Evolutionary conservation across 2,888 invertebrate genomes (phyloP).

Genomic region (Stenolophus ochropezus): DNA sequence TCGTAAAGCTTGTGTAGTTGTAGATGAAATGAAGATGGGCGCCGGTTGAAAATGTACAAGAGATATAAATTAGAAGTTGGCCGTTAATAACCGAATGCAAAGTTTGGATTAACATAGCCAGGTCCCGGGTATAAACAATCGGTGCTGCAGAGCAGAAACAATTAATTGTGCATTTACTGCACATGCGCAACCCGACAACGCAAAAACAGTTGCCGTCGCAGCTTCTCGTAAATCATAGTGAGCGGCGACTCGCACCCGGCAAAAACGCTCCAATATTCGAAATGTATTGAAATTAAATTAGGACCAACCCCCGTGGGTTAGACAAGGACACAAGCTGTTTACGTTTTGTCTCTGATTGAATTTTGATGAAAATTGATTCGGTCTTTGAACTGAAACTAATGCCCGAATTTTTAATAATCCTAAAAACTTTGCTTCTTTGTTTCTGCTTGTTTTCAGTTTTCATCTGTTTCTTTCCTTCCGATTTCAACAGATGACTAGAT

Average conservation of each 20-base stretch:
- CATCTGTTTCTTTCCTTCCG: constrained; percentile 17
- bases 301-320: constrained; percentile 16
- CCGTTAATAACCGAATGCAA: background rate
- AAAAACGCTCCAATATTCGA: constrained; percentile 58
- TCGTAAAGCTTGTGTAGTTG: too few relatives aligned
- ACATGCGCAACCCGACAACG: constrained; percentile 6
- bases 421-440: constrained; percentile 39
- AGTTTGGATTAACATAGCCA: constrained; percentile 25
- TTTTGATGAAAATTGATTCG: constrained; percentile 59
- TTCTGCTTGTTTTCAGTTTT: constrained; percentile 36
- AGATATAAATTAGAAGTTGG: too few relatives aligned
- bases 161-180: constrained; percentile 36
- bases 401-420: constrained; percentile 50
- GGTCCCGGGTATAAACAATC: constrained; percentile 6
- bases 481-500: too few relatives aligned
- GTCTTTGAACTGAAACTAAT: constrained; percentile 49
- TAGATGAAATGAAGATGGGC: too few relatives aligned
- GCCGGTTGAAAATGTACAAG: too few relatives aligned
- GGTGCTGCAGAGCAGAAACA: constrained; percentile 8
- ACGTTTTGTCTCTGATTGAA: constrained; percentile 44
- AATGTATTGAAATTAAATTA: constrained; percentile 60
- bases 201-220: constrained; percentile 45
- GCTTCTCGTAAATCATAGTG: constrained; percentile 58
- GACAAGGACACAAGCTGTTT: constrained; percentile 23
- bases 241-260: constrained; percentile 40